phyloP scores from a whole-genome alignment of 2,888 invertebrate species.

The Aporophyla lueneburgensis region DNA sequence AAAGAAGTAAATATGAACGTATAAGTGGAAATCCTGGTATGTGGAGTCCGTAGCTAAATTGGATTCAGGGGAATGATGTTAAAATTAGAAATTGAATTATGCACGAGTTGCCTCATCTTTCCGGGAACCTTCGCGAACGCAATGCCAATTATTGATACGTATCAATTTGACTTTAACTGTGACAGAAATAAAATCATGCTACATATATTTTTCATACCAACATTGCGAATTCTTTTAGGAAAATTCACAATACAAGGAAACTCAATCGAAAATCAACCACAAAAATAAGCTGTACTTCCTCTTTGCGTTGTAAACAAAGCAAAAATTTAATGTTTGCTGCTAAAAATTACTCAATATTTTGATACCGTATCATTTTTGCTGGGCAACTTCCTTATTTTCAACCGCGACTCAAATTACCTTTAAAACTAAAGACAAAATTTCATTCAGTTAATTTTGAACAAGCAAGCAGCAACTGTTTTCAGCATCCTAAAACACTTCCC shows the following conservation, averaged over 20 bases:
- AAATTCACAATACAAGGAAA: background rate
- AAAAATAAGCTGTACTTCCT: background rate
- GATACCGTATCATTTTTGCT: background rate
- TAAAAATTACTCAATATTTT: background rate
- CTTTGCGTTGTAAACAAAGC: background rate
- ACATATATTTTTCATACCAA: background rate
- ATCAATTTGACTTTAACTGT: background rate
- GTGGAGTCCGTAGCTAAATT: slow-evolving; percentile 50
- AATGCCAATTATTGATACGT: background rate
- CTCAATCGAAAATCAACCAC: background rate
- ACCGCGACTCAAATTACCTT: background rate
- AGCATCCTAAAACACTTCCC: slow-evolving; percentile 15
- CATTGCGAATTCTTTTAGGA: background rate
- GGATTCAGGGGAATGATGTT: slow-evolving; percentile 38
- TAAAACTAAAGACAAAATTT: background rate
- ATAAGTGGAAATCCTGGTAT: slow-evolving; percentile 49
- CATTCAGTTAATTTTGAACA: background rate
- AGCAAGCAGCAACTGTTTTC: slow-evolving; percentile 5
- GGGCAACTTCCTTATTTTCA: background rate
- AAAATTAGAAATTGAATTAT: slow-evolving; percentile 41
- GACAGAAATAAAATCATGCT: background rate
- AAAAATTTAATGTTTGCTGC: background rate
- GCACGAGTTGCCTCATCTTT: slow-evolving; percentile 15
- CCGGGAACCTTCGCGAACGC: background rate
- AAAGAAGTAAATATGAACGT: slow-evolving; percentile 51